Percentiles rank a stretch among this genome's conserved stretches.
phyloP scores from a whole-genome alignment of 2,888 invertebrate genomes.

The Stegana nigrithorax region DNA sequence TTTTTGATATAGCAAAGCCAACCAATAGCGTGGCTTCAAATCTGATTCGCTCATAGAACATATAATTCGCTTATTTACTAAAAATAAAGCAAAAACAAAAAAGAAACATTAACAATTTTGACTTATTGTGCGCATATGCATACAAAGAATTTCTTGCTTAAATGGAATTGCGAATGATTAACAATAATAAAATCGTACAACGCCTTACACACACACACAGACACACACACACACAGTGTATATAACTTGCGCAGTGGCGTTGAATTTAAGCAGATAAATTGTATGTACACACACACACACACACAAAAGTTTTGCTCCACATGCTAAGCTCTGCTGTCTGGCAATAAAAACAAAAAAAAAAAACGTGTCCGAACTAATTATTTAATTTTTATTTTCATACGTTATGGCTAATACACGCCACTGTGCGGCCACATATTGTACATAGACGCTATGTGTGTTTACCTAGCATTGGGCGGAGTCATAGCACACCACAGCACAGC shows the following conservation, averaged over 20 bases:
- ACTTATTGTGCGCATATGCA: conserved; percentile 5
- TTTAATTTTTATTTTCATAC: background rate
- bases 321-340: background rate
- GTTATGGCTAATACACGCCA: background rate
- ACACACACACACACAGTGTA: background rate
- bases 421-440: background rate
- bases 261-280: background rate
- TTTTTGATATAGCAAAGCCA: no score
- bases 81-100: background rate
- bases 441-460: background rate
- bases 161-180: background rate
- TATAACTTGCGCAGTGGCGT: background rate
- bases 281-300: background rate
- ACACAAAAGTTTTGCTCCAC: no score
- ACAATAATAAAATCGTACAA: background rate
- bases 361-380: background rate
- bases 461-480: conserved; percentile 8
- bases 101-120: conserved; percentile 12
- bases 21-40: conserved; percentile 8
- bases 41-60: conserved; percentile 2
- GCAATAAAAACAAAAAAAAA: no score
- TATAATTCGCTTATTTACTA: background rate
- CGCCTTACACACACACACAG: background rate
- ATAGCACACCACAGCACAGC: no score
- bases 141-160: background rate